Conservation (phyloP, 2,888 invertebrate species). For the Sthenelais limicola region DNA sequence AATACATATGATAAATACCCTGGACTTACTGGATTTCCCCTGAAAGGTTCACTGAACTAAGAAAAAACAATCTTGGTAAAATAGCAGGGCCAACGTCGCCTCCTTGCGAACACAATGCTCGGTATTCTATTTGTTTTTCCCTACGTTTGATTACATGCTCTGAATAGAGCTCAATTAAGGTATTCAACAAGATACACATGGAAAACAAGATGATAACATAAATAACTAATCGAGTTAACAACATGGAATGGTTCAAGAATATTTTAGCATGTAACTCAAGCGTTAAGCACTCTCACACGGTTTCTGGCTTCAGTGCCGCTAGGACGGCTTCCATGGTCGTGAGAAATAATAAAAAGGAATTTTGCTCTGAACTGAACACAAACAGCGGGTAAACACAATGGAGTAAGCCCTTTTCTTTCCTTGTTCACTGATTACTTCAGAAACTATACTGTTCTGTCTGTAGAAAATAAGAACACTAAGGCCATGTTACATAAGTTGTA, state of each 20-base stretch:
- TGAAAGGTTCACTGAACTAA: neutral
- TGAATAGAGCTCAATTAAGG: neutral
- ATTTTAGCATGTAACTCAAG: conserved; percentile 37
- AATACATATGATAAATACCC: conserved; percentile 19
- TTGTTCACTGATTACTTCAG: too few species aligned
- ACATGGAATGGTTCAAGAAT: conserved; percentile 38
- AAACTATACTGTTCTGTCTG: too few species aligned
- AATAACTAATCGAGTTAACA: conserved; percentile 38
- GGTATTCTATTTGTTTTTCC: neutral
- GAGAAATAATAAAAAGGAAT: too few species aligned
- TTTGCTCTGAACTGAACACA: too few species aligned
- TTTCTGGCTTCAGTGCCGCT: too few species aligned
- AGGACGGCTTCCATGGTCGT: too few species aligned
- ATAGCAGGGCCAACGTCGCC: neutral
- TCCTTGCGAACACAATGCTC: neutral
- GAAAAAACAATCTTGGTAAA: neutral
- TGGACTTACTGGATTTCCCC: conserved; percentile 9
- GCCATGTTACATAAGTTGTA: too few species aligned
- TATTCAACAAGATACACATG: conserved; percentile 32
- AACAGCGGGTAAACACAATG: too few species aligned
- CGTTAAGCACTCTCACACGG: conserved; percentile 2
- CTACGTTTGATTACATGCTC: conserved; percentile 18
- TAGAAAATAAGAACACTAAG: too few species aligned
- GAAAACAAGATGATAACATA: conserved; percentile 40
- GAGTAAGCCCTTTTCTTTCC: too few species aligned